Conservation (phyloP, 37 sponge, comb jelly and placozoan species). For the Spongia lamella region DNA sequence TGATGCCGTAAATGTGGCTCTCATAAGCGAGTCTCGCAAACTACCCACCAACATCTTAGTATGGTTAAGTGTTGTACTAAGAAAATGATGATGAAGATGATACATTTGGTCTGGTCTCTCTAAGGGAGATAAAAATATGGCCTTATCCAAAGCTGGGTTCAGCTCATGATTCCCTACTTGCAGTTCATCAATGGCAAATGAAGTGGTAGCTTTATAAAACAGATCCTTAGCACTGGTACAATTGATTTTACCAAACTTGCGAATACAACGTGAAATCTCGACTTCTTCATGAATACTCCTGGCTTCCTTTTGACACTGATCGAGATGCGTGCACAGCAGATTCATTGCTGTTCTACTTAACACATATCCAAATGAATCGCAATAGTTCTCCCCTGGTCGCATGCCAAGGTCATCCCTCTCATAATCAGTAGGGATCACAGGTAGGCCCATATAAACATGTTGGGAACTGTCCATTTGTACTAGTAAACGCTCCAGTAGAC, state of each 20-base stretch:
- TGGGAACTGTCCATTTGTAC: slow-evolving; percentile 34
- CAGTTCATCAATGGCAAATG: slow-evolving; percentile 31
- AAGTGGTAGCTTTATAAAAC: slow-evolving; percentile 22
- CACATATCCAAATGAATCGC: slow-evolving; percentile 26
- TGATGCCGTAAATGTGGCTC: slow-evolving; percentile 11
- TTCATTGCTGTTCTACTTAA: slow-evolving; percentile 30
- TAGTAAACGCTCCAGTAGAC: slow-evolving; percentile 19
- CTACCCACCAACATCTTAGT: neutral
- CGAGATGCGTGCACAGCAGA: slow-evolving; percentile 18
- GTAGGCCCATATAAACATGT: slow-evolving; percentile 16
- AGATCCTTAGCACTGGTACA: slow-evolving; percentile 36
- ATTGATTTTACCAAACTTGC: slow-evolving; percentile 23
- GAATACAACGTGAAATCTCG: slow-evolving; percentile 42
- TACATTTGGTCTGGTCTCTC: slow-evolving; percentile 42
- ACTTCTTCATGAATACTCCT: slow-evolving; percentile 40
- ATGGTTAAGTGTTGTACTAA: neutral
- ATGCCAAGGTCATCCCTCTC: slow-evolving; percentile 40
- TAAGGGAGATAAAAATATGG: slow-evolving; percentile 29
- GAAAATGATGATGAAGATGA: slow-evolving; percentile 33
- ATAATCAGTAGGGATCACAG: slow-evolving; percentile 9
- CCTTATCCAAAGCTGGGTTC: slow-evolving; percentile 9
- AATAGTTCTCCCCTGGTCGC: slow-evolving; percentile 42
- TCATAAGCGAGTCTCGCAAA: slow-evolving; percentile 17
- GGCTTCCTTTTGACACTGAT: slow-evolving; percentile 25
- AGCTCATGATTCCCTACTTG: slow-evolving; percentile 35